These are phyloP conservation scores for Phyllostomus hastatus DNA, from an alignment of 2,113 vertebrate genomes.

Conservation along the genomic window DNA sequence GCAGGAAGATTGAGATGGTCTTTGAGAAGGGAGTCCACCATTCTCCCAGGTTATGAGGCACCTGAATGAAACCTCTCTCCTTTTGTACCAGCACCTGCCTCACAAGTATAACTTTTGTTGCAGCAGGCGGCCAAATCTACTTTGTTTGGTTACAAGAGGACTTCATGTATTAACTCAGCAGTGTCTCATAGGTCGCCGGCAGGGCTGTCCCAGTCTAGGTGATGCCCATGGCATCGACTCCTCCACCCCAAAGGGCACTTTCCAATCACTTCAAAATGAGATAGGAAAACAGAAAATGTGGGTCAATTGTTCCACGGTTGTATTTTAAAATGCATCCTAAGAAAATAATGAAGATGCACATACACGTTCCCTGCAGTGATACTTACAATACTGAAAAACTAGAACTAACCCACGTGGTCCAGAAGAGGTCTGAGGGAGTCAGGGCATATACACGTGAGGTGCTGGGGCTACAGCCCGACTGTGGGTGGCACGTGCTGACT, in stretches of 20 bases:
- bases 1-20: too few species aligned
- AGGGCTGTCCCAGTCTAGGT: not conserved
- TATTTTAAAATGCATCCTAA: not conserved
- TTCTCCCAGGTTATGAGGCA: too few species aligned
- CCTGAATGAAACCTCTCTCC: too few species aligned
- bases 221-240: not conserved
- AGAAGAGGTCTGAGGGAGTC: not conserved
- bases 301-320: not conserved
- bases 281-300: not conserved
- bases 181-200: too few species aligned
- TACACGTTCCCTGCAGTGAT: too few species aligned
- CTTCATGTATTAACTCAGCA: not conserved
- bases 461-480: not conserved
- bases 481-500: not conserved
- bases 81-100: too few species aligned
- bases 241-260: not conserved
- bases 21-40: too few species aligned
- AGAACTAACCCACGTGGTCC: not conserved
- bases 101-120: too few species aligned
- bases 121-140: too few species aligned
- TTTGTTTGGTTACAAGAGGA: too few species aligned
- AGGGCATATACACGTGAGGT: not conserved
- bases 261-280: not conserved
- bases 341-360: not conserved
- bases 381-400: not conserved